Evolutionary conservation across 2,113 vertebrate species (phyloP).

Genomic region (Marmota monax): DNA sequence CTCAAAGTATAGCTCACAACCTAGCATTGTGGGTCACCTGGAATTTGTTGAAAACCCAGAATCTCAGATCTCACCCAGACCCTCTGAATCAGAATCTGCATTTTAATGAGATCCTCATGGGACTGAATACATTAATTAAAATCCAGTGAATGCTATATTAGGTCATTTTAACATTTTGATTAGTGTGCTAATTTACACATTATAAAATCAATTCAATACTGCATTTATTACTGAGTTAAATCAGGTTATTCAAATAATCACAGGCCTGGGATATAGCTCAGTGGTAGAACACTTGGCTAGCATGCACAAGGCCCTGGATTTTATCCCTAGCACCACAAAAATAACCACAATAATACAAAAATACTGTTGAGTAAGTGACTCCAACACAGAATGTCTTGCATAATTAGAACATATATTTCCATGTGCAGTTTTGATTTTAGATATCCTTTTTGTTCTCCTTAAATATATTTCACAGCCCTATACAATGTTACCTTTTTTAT

Average conservation of each 20-base stretch:
- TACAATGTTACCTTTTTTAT: conserved; percentile 33
- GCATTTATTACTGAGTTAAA: conserved; percentile 22
- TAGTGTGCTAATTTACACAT: background rate
- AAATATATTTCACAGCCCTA: background rate
- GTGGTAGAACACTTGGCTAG: background rate
- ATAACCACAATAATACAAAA: background rate
- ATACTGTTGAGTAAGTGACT: background rate
- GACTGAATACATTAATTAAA: background rate
- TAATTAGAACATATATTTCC: conserved; percentile 47
- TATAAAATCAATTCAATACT: background rate
- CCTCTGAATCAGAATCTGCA: background rate
- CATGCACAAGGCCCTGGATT: background rate
- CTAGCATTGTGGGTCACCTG: background rate
- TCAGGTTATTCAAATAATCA: conserved; percentile 21
- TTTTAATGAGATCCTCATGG: background rate
- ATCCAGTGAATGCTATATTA: background rate
- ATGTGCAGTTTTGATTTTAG: conserved; percentile 35
- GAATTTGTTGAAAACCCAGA: background rate
- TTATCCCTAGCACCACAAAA: background rate
- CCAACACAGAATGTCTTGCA: background rate
- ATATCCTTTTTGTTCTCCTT: conserved; percentile 17
- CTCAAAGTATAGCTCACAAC: background rate
- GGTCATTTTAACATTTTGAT: conserved; percentile 55
- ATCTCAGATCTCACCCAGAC: background rate
- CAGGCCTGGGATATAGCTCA: background rate